A percentile compares a stretch with the other conserved stretches of the same genome.
Conservation (phyloP, 2,113 vertebrate genomes). For the Carassius auratus region DNA sequence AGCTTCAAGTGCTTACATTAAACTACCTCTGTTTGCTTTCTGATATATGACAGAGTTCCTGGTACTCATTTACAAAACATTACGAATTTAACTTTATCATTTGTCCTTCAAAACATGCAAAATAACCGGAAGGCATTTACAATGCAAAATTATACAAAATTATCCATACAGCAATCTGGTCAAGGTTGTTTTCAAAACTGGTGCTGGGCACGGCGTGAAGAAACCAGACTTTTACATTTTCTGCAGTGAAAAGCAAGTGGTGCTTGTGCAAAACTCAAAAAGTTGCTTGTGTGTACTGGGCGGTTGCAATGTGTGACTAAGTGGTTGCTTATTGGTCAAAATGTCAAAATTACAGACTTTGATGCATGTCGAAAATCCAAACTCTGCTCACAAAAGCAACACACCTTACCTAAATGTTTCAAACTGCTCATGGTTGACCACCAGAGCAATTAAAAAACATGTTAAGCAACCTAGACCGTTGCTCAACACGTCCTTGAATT, state of each 20-base stretch:
- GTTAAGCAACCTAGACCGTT: background rate
- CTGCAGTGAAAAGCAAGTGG: background rate
- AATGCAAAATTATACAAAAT: no score
- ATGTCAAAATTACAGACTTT: no score
- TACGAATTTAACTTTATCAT: slow-evolving; percentile 5
- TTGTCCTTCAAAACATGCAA: slow-evolving; percentile 57
- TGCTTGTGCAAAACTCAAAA: background rate
- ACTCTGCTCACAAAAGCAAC: no score
- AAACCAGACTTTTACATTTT: slow-evolving; percentile 25
- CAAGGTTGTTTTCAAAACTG: background rate
- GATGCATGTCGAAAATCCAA: no score
- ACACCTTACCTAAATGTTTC: background rate
- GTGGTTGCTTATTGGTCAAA: no score
- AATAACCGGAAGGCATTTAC: slow-evolving; percentile 53
- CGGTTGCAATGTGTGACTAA: background rate
- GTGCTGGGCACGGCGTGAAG: background rate
- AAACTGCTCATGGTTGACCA: background rate
- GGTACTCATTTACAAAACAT: background rate
- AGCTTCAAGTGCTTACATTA: background rate
- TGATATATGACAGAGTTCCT: background rate
- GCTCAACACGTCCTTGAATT: background rate
- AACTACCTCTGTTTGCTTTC: background rate
- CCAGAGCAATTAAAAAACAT: background rate
- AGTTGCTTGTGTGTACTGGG: no score
- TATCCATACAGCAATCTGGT: no score